Conservation (phyloP, 2,113 vertebrate species). For the Ginglymostoma cirratum region DNA sequence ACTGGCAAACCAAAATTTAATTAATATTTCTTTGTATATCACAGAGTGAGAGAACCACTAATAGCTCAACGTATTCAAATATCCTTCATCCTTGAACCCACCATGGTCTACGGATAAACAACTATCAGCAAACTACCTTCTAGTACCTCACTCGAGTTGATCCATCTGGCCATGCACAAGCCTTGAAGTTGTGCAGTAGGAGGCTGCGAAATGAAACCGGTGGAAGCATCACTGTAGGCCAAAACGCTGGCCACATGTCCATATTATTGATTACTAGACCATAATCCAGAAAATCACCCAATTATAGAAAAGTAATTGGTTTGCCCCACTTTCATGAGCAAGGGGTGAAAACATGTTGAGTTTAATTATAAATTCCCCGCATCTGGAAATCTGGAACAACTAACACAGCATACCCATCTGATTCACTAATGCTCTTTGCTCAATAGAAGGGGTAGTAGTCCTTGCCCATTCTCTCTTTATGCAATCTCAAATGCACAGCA, state of each 20-base stretch:
- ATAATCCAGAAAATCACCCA: background rate
- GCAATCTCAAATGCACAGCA: background rate
- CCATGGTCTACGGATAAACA: background rate
- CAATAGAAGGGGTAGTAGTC: background rate
- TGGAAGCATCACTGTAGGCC: too few relatives aligned
- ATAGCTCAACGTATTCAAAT: background rate
- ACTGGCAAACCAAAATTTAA: background rate
- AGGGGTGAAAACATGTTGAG: background rate
- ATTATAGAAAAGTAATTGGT: too few relatives aligned
- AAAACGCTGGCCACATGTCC: background rate
- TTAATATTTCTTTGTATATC: background rate
- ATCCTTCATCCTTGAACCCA: too few relatives aligned
- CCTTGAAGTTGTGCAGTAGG: too few relatives aligned
- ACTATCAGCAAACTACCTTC: too few relatives aligned
- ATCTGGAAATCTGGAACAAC: background rate
- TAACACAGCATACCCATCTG: background rate
- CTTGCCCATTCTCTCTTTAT: background rate
- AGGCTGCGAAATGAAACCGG: too few relatives aligned
- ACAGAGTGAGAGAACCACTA: too few relatives aligned
- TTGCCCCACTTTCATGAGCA: background rate
- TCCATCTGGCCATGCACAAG: too few relatives aligned
- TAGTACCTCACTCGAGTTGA: too few relatives aligned
- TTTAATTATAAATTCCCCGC: background rate
- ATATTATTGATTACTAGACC: background rate
- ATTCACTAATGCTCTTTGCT: too few relatives aligned